These are phyloP conservation scores for Troides oblongomaculatus DNA, from an alignment of 2,888 invertebrate species.

Conservation along the genomic window DNA sequence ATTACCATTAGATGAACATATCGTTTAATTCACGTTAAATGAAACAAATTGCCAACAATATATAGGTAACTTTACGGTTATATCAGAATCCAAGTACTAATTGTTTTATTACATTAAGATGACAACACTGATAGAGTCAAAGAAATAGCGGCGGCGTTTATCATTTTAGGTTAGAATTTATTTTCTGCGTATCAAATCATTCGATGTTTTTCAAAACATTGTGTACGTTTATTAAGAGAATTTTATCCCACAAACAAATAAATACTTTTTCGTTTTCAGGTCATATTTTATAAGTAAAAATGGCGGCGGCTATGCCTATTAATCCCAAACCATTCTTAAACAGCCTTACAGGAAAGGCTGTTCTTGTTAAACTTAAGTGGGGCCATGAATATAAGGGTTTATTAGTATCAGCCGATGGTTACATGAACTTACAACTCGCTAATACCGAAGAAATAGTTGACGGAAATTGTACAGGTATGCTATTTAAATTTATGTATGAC, in stretches of 20 bases:
- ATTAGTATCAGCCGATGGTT: slow-evolving; percentile 98
- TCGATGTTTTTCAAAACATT: background rate
- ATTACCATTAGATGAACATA: too few relatives aligned
- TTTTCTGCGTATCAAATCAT: background rate
- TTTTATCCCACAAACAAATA: background rate
- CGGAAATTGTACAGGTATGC: slow-evolving; percentile 89
- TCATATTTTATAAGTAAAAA: slow-evolving; percentile 55
- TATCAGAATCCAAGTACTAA: too few relatives aligned
- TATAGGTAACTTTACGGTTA: too few relatives aligned
- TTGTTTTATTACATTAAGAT: too few relatives aligned
- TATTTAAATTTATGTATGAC: background rate
- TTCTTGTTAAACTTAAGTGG: slow-evolving; percentile 99
- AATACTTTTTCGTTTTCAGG: slow-evolving; percentile 29
- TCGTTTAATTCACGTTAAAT: too few relatives aligned
- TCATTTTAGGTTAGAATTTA: slow-evolving; percentile 24
- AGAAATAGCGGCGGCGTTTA: slow-evolving; percentile 3
- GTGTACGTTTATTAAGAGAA: background rate
- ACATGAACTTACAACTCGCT: slow-evolving; percentile 99
- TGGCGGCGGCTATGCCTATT: slow-evolving; percentile 95
- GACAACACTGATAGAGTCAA: too few relatives aligned
- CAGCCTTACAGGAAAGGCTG: slow-evolving; percentile 97
- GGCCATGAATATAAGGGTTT: slow-evolving; percentile 99
- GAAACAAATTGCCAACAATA: too few relatives aligned
- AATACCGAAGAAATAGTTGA: slow-evolving; percentile 99
- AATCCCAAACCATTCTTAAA: slow-evolving; percentile 99